phyloP scores from a whole-genome alignment of 2,797 vertebrate species.

The Triplophysa yarkandensis region DNA sequence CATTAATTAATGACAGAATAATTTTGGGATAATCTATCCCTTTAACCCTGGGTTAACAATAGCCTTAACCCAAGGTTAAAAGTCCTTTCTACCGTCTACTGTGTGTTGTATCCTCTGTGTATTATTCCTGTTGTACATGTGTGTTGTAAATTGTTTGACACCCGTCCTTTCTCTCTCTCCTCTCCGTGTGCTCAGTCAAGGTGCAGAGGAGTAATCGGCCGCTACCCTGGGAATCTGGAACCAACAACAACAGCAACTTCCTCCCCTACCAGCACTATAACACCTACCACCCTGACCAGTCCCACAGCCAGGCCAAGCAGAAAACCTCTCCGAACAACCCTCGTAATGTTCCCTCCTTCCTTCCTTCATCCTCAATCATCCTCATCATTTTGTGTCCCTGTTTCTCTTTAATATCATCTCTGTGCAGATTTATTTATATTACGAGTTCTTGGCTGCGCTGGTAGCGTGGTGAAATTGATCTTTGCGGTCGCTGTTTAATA shows the following conservation, averaged over 20 bases:
- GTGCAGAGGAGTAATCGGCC: slow-evolving; percentile 92
- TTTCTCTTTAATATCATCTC: slow-evolving; percentile 1
- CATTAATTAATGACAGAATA: no score
- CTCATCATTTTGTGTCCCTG: slow-evolving; percentile 24
- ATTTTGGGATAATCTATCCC: no score
- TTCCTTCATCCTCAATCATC: slow-evolving; percentile 43
- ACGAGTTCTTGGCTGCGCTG: not conserved
- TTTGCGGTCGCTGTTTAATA: not conserved
- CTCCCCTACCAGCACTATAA: slow-evolving; percentile 89
- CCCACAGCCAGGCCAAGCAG: slow-evolving; percentile 78
- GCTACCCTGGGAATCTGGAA: slow-evolving; percentile 83
- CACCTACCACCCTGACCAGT: slow-evolving; percentile 88
- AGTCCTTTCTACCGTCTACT: not conserved
- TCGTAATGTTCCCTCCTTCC: slow-evolving; percentile 76
- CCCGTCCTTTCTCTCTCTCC: slow-evolving; percentile 34
- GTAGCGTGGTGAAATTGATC: not conserved
- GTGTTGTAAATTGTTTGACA: slow-evolving; percentile 25
- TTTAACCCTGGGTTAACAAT: not conserved
- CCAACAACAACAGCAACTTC: slow-evolving; percentile 79
- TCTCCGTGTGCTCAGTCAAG: slow-evolving; percentile 85
- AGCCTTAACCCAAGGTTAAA: not conserved
- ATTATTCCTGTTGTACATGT: slow-evolving; percentile 1
- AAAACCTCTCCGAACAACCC: slow-evolving; percentile 79
- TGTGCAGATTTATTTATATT: slow-evolving; percentile 42
- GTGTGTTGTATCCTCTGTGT: not conserved